phyloP scores from a whole-genome alignment of 2,797 vertebrate genomes.

The Steatocranus sp. region DNA sequence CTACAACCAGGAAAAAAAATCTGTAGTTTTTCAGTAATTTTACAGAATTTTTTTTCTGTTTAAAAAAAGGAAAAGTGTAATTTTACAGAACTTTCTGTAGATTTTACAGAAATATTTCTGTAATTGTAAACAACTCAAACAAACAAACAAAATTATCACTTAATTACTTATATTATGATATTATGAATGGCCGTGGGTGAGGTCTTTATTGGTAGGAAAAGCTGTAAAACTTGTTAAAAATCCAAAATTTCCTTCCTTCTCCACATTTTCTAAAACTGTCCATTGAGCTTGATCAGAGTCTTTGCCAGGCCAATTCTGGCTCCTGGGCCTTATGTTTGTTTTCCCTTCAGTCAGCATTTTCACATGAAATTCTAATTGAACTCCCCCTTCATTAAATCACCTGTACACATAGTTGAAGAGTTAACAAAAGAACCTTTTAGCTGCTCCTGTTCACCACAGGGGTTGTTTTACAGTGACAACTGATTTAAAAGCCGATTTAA shows the following conservation, averaged over 20 bases:
- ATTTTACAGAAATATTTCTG: neutral
- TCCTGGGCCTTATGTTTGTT: neutral
- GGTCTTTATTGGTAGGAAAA: neutral
- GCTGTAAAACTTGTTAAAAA: neutral
- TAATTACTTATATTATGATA: neutral
- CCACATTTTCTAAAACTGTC: neutral
- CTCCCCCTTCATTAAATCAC: neutral
- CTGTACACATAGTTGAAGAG: neutral
- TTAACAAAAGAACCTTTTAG: neutral
- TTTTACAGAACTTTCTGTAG: neutral
- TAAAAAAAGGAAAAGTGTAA: neutral
- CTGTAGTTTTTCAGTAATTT: neutral
- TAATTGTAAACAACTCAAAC: neutral
- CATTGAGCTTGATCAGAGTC: neutral
- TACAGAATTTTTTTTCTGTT: neutral
- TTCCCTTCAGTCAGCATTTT: neutral
- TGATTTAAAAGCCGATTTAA: neutral
- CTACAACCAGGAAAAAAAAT: neutral
- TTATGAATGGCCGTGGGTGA: neutral
- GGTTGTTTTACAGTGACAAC: neutral
- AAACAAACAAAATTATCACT: neutral
- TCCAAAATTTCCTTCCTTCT: neutral
- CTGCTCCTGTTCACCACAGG: neutral
- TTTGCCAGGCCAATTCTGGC: neutral
- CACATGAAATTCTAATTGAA: neutral